Evolutionary conservation across 2,888 invertebrate genomes (phyloP).

Genomic region (Stramonita haemastoma): DNA sequence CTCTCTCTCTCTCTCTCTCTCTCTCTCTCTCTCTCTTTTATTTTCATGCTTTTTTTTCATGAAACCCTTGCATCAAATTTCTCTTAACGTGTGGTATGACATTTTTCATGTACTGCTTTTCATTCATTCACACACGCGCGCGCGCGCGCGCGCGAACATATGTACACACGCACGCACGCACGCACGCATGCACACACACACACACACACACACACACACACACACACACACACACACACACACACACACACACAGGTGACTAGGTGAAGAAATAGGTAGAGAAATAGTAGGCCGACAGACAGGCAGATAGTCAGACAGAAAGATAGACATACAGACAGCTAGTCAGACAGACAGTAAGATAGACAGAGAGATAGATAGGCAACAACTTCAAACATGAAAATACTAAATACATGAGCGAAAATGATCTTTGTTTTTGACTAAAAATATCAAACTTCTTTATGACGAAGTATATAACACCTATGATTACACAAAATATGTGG

Average conservation of each 20-base stretch:
- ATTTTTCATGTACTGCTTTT: too few relatives aligned
- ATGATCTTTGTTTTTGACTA: neutral
- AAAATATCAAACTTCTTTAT: neutral
- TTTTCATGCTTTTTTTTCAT: too few relatives aligned
- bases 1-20: conserved; percentile 21
- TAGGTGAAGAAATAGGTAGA: neutral
- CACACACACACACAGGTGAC: neutral
- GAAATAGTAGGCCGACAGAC: neutral
- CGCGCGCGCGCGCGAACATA: conserved; percentile 3
- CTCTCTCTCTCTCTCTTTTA: neutral
- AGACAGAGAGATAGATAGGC: neutral
- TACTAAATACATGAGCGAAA: neutral
- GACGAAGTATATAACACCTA: too few relatives aligned
- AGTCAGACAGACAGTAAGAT: neutral
- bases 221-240: conserved; percentile 19
- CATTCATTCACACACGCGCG: too few relatives aligned
- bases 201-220: conserved; percentile 33
- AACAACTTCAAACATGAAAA: neutral
- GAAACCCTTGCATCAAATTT: too few relatives aligned
- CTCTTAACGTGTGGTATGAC: too few relatives aligned
- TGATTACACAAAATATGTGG: neutral
- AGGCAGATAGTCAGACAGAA: neutral
- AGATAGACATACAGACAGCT: neutral
- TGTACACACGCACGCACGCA: neutral
- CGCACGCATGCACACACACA: conserved; percentile 3